A percentile compares a stretch with the other conserved stretches of the same genome.
Evolutionary conservation across 1,140 invertebrate species (phyloP).

Genomic region (Philopotamus ludificatus): DNA sequence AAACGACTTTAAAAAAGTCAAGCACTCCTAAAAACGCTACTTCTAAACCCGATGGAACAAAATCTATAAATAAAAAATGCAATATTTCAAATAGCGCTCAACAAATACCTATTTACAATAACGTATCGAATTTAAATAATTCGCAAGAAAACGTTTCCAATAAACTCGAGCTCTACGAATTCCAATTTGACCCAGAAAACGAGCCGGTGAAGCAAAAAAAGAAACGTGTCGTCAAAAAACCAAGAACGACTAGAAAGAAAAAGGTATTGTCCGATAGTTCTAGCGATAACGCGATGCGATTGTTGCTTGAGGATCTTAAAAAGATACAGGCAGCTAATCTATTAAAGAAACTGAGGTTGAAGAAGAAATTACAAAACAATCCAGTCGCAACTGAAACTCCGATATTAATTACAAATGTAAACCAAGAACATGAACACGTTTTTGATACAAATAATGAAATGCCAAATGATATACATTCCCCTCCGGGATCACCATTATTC

Average conservation of each 20-base stretch:
- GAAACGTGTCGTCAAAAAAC: slow-evolving; percentile 20
- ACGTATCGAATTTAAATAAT: slow-evolving; percentile 12
- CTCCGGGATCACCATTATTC: background rate
- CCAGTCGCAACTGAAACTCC: background rate
- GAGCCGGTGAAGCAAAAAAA: slow-evolving; percentile 32
- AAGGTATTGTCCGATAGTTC: background rate
- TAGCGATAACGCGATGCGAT: slow-evolving; percentile 23
- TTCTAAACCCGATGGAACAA: background rate
- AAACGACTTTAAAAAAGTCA: too few species aligned
- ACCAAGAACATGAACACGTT: too few species aligned
- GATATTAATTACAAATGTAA: background rate
- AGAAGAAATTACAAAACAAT: slow-evolving; percentile 13
- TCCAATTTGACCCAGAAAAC: slow-evolving; percentile 32
- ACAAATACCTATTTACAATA: slow-evolving; percentile 31
- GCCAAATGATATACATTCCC: too few species aligned
- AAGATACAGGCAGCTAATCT: slow-evolving; percentile 33
- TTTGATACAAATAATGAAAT: background rate
- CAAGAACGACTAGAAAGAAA: background rate
- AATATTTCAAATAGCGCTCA: background rate
- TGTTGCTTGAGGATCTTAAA: slow-evolving; percentile 34
- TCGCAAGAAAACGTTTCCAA: slow-evolving; percentile 12
- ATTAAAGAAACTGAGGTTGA: slow-evolving; percentile 24
- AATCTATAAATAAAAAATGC: background rate
- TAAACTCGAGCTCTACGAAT: slow-evolving; percentile 32
- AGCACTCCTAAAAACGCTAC: background rate